Evolutionary conservation across 1,140 invertebrate genomes (phyloP), one percentile per base, ranked within the genome.

Genomic region (Agrilus planipennis): DNA sequence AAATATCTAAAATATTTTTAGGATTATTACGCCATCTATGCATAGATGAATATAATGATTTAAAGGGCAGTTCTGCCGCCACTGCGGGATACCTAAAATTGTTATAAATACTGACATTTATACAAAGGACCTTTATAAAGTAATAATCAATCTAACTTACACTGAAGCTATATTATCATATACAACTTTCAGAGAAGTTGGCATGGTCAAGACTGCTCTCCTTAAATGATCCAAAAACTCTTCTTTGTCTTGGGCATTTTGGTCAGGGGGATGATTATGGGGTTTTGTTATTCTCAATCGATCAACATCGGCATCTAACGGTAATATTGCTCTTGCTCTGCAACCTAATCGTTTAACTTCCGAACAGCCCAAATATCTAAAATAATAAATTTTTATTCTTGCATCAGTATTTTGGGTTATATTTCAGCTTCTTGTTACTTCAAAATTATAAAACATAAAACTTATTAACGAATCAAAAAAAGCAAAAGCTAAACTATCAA

Each of bases 191-290:
- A 38, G 19, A 12, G 34, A 18, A 27, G 3, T 27, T 2, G 36
- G 22, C 4, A 14, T 10, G 4, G 22, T 11, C 16, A 16, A 15
- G 6, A 19, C 20, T 2, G 28, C 15, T 17, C 28, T 25, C 19
- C 28, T 38, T 16, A 38, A 18, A 2, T 28, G 25, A 9, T 28
- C 28, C 4, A 38, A 38, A 18, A 44, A 44, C n/a, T 29, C 20
- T 19, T 18, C 38, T 44, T 44, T 44, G 7, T 37, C 35, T 30
- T 44, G 35, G 14, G 19, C 35, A 3, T 16, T 23, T 11, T 36
- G 34, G 28, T 44, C 45, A 11, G 35, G 41, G 2, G 47, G 48
- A 22, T 50, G 48, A 12, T 50, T 50, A 29, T 50, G 48, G 7
- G 39, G 34, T 29, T 36, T 38, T 2, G 41, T 41, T 2, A 48